phyloP scores from a whole-genome alignment of 1,140 invertebrate species.

The Meloidogyne floridensis region DNA sequence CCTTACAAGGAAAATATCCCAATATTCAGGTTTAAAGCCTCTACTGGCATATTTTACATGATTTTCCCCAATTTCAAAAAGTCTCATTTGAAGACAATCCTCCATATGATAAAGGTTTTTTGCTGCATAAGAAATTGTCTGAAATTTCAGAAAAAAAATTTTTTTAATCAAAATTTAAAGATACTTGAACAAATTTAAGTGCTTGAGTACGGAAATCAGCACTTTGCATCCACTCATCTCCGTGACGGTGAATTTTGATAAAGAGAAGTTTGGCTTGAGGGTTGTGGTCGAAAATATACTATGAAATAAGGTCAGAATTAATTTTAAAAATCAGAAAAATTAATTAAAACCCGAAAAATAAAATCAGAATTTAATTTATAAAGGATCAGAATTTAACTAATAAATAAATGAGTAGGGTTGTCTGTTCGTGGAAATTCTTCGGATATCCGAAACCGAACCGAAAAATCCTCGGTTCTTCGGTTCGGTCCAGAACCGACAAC shows the following conservation, averaged over 20 bases:
- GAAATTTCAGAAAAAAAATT: constrained; percentile 31
- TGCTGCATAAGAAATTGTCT: constrained; percentile 61
- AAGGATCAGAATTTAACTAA: too few species aligned
- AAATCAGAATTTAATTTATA: too few species aligned
- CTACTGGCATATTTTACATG: constrained; percentile 61
- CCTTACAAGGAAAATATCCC: constrained; percentile 61
- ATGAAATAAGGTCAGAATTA: constrained; percentile 18
- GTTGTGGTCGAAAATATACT: constrained; percentile 62
- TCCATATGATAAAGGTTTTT: constrained; percentile 66
- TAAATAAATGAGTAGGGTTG: too few species aligned
- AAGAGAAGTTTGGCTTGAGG: constrained; percentile 61
- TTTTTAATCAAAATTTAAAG: constrained; percentile 23
- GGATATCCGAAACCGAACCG: too few species aligned
- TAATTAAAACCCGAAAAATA: not conserved
- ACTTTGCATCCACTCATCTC: constrained; percentile 54
- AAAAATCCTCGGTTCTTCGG: too few species aligned
- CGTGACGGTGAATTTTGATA: constrained; percentile 59
- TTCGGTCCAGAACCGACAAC: too few species aligned
- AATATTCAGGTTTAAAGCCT: constrained; percentile 64
- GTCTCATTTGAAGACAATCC: constrained; percentile 41
- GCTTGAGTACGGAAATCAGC: constrained; percentile 60
- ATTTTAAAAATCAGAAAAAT: constrained; percentile 7
- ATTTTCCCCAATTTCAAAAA: constrained; percentile 55
- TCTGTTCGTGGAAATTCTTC: too few species aligned
- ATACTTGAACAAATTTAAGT: constrained; percentile 62